A percentile compares a stretch with the other conserved stretches of the same genome.
Conservation (phyloP, 2,888 invertebrate genomes). For the Leptopilina drosophilae region DNA sequence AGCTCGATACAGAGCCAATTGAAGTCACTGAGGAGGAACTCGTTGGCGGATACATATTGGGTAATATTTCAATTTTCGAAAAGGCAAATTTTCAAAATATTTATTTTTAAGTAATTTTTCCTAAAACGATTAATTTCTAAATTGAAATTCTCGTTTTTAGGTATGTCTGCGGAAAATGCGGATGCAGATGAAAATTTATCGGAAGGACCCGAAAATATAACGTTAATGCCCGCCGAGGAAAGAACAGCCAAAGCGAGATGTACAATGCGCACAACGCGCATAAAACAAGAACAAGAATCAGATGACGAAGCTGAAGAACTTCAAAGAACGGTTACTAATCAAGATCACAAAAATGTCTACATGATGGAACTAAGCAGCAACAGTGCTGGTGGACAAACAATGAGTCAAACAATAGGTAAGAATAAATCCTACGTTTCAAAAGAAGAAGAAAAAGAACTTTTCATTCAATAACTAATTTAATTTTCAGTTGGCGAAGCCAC, state of each 20-base stretch:
- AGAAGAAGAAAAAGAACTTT: too few species aligned
- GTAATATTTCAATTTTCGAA: slow-evolving; percentile 52
- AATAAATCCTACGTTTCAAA: too few species aligned
- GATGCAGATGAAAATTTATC: slow-evolving; percentile 72
- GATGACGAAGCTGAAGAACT: slow-evolving; percentile 74
- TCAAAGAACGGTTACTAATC: slow-evolving; percentile 68
- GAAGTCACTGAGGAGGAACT: slow-evolving; percentile 75
- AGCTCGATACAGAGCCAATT: slow-evolving; percentile 72
- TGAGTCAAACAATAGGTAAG: slow-evolving; percentile 64
- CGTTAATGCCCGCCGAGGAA: slow-evolving; percentile 75
- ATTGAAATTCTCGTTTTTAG: slow-evolving; percentile 52
- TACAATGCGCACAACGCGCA: slow-evolving; percentile 73
- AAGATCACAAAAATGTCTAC: slow-evolving; percentile 72
- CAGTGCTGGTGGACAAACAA: slow-evolving; percentile 61
- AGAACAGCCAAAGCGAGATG: slow-evolving; percentile 74
- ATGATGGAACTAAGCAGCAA: slow-evolving; percentile 72
- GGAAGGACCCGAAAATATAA: slow-evolving; percentile 78
- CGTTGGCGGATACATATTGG: slow-evolving; percentile 74
- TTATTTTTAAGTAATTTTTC: too few species aligned
- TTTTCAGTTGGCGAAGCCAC: slow-evolving; percentile 63
- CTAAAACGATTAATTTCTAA: background rate
- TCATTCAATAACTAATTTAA: background rate
- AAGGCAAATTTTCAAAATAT: too few species aligned
- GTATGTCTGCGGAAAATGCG: slow-evolving; percentile 73
- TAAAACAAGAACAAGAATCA: slow-evolving; percentile 75